Percentiles rank a stretch among this genome's conserved stretches.
phyloP scores from a whole-genome alignment of 2,888 invertebrate genomes.

The Actias luna region DNA sequence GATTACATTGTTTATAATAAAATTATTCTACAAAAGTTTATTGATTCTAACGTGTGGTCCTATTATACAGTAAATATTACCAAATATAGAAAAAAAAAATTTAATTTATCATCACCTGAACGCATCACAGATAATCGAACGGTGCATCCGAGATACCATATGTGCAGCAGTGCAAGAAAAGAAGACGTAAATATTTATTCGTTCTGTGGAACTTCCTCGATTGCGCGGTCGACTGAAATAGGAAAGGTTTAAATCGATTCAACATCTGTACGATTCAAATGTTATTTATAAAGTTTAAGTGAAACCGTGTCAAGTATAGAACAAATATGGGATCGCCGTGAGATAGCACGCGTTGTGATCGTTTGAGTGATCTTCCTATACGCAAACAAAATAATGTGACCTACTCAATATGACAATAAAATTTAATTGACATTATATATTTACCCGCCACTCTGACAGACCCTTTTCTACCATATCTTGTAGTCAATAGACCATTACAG shows the following conservation, averaged over 20 bases:
- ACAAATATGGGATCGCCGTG: constrained; percentile 16
- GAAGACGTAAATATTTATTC: constrained; percentile 65
- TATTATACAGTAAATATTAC: neutral
- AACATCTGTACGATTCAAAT: constrained; percentile 29
- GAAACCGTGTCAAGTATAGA: constrained; percentile 26
- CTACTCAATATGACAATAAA: too few relatives aligned
- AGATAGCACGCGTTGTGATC: neutral
- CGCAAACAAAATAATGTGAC: neutral
- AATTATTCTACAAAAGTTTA: neutral
- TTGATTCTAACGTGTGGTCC: neutral
- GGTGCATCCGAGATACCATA: constrained; percentile 37
- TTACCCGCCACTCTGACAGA: too few relatives aligned
- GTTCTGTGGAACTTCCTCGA: constrained; percentile 63
- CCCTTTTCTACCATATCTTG: too few relatives aligned
- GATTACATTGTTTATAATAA: too few relatives aligned
- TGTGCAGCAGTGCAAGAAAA: constrained; percentile 36
- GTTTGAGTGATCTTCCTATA: neutral
- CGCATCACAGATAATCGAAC: constrained; percentile 16
- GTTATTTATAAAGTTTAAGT: constrained; percentile 25
- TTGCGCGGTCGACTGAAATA: constrained; percentile 44
- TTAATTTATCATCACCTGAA: constrained; percentile 5
- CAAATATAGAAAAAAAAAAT: neutral
- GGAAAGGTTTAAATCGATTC: constrained; percentile 25
- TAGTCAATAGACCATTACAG: too few relatives aligned
- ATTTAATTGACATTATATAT: too few relatives aligned